Evolutionary conservation across 1,140 invertebrate genomes (phyloP).

Genomic region (Metopolophium dirhodum): DNA sequence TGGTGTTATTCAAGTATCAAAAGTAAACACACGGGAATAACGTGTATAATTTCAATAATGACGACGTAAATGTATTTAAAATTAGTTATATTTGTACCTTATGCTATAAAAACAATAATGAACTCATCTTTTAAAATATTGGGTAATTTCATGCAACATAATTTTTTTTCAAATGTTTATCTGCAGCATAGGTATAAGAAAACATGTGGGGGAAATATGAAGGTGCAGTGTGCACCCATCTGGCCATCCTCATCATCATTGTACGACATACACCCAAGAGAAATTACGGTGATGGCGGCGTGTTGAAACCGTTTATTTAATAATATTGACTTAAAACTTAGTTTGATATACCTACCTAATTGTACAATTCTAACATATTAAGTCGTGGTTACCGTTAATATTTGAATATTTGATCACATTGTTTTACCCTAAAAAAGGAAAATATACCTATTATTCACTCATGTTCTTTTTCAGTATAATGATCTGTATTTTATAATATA

Average conservation of each 20-base stretch:
- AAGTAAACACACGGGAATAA: neutral
- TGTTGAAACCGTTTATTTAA: neutral
- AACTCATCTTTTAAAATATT: constrained; percentile 9
- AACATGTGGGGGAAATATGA: neutral
- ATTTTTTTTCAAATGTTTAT: neutral
- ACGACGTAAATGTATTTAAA: neutral
- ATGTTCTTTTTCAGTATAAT: neutral
- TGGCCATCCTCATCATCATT: neutral
- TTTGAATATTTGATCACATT: neutral
- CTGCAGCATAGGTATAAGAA: neutral
- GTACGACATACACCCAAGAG: neutral
- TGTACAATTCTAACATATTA: neutral
- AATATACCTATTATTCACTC: neutral
- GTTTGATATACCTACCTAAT: neutral
- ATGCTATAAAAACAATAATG: neutral
- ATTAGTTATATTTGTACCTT: neutral
- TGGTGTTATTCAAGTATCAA: neutral
- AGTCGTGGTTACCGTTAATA: neutral
- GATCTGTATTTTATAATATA: neutral
- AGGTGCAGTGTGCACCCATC: neutral
- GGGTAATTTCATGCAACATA: neutral
- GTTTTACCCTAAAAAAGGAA: neutral
- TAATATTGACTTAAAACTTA: neutral
- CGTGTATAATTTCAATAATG: neutral
- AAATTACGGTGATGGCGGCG: neutral